Percentiles rank a stretch among this genome's conserved stretches.
These are phyloP conservation scores for Narcine bancroftii DNA, from an alignment of 2,113 vertebrate genomes.

Conservation along the genomic window DNA sequence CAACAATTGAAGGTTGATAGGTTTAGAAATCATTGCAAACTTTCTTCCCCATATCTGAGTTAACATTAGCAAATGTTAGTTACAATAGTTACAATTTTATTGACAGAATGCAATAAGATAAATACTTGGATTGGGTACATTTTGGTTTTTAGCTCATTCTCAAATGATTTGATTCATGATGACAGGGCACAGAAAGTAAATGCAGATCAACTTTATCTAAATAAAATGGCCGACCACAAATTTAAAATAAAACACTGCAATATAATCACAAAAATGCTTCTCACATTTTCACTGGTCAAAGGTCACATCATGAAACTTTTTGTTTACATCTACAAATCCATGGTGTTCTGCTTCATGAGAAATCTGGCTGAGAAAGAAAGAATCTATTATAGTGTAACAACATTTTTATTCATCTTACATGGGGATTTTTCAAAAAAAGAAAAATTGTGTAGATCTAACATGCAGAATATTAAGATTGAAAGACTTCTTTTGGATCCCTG, in stretches of 20 bases:
- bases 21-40: background rate
- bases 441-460: background rate
- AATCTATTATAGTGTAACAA: background rate
- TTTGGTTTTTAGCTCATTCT: background rate
- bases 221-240: background rate
- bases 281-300: slow-evolving; percentile 23
- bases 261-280: background rate
- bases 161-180: background rate
- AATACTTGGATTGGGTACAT: too few relatives aligned
- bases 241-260: background rate
- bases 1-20: background rate
- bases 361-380: slow-evolving; percentile 29
- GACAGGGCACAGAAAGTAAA: background rate
- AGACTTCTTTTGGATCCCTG: background rate
- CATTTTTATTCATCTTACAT: slow-evolving; percentile 28
- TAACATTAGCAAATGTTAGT: background rate
- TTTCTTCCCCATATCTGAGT: background rate
- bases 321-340: background rate
- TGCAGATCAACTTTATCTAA: background rate
- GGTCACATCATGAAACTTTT: slow-evolving; percentile 17
- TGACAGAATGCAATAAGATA: background rate
- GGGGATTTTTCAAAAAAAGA: background rate
- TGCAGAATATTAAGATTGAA: background rate
- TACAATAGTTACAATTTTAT: background rate
- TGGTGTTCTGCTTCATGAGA: slow-evolving; percentile 1